Conservation (phyloP, 2,888 invertebrate species). For the Sabellastarte sp. region DNA sequence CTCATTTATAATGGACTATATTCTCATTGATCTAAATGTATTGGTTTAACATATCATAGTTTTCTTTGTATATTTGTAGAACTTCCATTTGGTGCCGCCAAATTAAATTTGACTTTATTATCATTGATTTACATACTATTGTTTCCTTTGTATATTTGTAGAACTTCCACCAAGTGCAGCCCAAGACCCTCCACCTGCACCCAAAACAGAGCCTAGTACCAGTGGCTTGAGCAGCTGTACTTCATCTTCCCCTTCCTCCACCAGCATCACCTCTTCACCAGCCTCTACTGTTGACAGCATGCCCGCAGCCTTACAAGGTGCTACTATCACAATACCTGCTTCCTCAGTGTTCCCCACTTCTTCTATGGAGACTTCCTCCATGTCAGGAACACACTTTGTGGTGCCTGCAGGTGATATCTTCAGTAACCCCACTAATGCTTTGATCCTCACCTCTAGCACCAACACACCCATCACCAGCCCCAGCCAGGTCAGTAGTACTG, state of each 20-base stretch:
- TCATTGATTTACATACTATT: too few species aligned
- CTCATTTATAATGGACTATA: too few species aligned
- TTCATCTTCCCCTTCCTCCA: neutral
- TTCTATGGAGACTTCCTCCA: neutral
- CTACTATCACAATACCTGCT: neutral
- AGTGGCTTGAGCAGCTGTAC: neutral
- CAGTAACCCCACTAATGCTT: too few species aligned
- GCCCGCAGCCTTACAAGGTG: neutral
- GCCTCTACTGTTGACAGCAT: neutral
- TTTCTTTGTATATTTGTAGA: too few species aligned
- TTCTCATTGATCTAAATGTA: too few species aligned
- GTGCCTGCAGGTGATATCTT: too few species aligned
- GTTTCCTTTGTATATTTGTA: too few species aligned
- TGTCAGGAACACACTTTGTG: neutral
- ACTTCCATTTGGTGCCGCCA: too few species aligned
- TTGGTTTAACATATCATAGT: too few species aligned
- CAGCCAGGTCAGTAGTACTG: neutral
- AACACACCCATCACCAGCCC: conserved; percentile 6
- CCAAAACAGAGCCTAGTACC: conserved; percentile 37
- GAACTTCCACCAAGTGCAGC: conserved; percentile 88
- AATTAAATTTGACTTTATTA: too few species aligned
- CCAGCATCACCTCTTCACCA: neutral
- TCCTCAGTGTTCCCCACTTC: neutral
- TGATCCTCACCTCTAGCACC: too few species aligned
- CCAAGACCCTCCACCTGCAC: conserved; percentile 68